phyloP scores from a whole-genome alignment of 2,888 invertebrate genomes.

The Monoplex corrugatus region DNA sequence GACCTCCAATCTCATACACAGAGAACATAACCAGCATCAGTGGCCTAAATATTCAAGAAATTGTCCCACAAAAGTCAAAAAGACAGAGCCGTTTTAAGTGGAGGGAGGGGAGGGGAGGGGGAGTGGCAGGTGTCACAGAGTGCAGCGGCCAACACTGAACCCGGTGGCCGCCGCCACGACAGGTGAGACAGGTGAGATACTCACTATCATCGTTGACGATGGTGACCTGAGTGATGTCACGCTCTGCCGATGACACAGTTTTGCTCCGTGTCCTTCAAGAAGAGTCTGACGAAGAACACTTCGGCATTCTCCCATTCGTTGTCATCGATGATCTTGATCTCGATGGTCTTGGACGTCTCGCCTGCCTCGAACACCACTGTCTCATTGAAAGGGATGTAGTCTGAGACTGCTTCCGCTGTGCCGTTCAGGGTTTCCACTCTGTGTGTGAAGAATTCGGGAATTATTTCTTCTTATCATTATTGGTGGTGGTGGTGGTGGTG shows the following conservation, averaged over 20 bases:
- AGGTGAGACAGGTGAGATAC: too few relatives aligned
- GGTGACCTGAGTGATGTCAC: constrained; percentile 84
- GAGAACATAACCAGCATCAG: neutral
- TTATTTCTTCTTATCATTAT: too few relatives aligned
- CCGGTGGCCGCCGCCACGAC: too few relatives aligned
- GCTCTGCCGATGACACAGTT: constrained; percentile 82
- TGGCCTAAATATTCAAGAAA: neutral
- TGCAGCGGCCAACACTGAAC: too few relatives aligned
- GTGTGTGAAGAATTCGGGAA: neutral
- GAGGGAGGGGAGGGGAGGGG: too few relatives aligned
- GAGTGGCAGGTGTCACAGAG: too few relatives aligned
- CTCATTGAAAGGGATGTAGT: constrained; percentile 84
- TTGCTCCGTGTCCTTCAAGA: constrained; percentile 67
- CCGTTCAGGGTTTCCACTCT: constrained; percentile 85
- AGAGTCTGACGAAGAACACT: constrained; percentile 84
- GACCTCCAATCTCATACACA: too few relatives aligned
- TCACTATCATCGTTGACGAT: constrained; percentile 85
- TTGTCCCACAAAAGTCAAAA: too few relatives aligned
- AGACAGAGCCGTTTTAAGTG: neutral
- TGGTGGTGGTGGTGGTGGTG: neutral
- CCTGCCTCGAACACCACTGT: constrained; percentile 83
- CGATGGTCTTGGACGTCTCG: constrained; percentile 83
- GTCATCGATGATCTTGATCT: constrained; percentile 84
- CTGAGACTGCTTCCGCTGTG: constrained; percentile 84
- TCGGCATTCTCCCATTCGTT: constrained; percentile 86